Conservation (phyloP, 2,113 vertebrate species). For the Fregetta grallaria region DNA sequence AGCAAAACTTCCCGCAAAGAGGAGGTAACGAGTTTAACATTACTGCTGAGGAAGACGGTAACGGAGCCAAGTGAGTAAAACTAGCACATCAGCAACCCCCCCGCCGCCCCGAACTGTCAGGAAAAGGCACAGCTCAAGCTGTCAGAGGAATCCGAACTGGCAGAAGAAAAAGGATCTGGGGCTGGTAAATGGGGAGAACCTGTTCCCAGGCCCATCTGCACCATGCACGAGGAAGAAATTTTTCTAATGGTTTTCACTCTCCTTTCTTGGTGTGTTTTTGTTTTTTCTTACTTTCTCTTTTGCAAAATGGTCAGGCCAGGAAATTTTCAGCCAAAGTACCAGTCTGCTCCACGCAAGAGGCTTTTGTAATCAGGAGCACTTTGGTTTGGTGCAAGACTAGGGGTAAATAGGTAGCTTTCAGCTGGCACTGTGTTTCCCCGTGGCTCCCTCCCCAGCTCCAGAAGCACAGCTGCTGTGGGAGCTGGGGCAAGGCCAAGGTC, state of each 20-base stretch:
- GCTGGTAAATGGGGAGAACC: neutral
- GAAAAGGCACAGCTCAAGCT: neutral
- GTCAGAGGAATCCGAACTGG: neutral
- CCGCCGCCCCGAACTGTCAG: rapidly evolving
- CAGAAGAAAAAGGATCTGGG: neutral
- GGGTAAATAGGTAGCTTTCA: neutral
- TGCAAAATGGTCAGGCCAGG: neutral
- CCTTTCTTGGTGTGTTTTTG: neutral
- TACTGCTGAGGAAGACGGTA: neutral
- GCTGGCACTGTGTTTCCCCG: neutral
- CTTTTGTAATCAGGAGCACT: neutral
- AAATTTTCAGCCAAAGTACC: neutral
- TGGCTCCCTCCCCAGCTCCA: constrained; percentile 7
- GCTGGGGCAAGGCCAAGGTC: constrained; percentile 21
- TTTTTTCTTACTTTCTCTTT: neutral
- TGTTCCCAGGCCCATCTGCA: neutral
- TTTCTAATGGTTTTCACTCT: neutral
- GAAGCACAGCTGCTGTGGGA: constrained; percentile 26
- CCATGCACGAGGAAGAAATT: neutral
- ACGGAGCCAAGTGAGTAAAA: neutral
- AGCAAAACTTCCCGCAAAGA: constrained; percentile 29
- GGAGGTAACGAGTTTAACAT: constrained; percentile 28
- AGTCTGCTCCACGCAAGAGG: neutral
- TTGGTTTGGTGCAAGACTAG: neutral
- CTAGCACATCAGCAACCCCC: neutral